Base-by-base conservation (phyloP, 2,888 invertebrate species). In the Nemotelus pantherinus region DNA sequence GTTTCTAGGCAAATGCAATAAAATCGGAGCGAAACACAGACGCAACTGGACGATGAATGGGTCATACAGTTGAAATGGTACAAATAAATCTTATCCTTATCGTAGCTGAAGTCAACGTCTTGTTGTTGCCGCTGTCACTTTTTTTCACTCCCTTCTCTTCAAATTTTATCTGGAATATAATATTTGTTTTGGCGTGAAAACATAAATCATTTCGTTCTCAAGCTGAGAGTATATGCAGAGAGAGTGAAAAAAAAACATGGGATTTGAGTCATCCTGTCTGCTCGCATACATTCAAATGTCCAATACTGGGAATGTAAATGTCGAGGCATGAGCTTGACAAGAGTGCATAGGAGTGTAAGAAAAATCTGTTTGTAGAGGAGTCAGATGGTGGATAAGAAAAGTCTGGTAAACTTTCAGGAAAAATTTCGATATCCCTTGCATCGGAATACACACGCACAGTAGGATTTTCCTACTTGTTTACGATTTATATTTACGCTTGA, bases 121-220 rank as follows among this genome's bases (percentile, higher is more conserved):
- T 67, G 41, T 67, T 67, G 47, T 67, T 48, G 47, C 25, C 7
- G 65, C 41, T 67, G 48, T 65, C 3, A 57, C 57, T 57, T 41
- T 63, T 63, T 25, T 63, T 63, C 55, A 39, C 9, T 41, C 7
- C 55, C 41, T 68, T 5, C 41, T 25, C 10, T 25, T 72, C 2
- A n/a, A 58, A 43, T 47, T 72, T 72, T 72, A 72, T 72, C 72
- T 72, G 25, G 10, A 72, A 70, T 25, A 25, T 70, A 72, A 72
- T 57, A 58, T 72, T 72, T 72, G 72, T 50, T 70, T 72, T 72
- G 58, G 72, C 58, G 58, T 72, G 72, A 72, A 72, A 39, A 57
- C 72, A 72, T 72, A 72, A 72, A 72, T 72, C 72, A 72, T 58
- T 72, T 55, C 55, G 9, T 57, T 55, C 41, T 53, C 55, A 70